Evolutionary conservation across 1,140 invertebrate genomes (phyloP).

Genomic region (Leptinotarsa lineolata): DNA sequence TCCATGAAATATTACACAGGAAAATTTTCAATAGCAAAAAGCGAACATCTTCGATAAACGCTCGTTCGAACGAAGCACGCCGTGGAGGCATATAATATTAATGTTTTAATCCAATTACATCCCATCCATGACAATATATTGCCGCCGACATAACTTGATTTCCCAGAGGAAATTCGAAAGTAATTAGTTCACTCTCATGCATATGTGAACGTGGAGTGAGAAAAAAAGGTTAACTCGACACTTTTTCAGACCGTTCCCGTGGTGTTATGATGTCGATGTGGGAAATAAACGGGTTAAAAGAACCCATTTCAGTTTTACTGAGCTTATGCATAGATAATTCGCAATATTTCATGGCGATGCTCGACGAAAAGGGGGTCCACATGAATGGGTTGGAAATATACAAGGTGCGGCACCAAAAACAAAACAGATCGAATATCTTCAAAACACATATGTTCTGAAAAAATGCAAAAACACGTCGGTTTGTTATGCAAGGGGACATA

Average conservation of each 20-base stretch:
- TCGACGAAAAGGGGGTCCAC: background rate
- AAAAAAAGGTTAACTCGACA: background rate
- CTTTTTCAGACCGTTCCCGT: background rate
- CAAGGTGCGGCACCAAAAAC: too few relatives aligned
- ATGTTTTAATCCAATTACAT: constrained; percentile 1
- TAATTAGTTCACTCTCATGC: constrained; percentile 3
- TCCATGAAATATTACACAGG: too few relatives aligned
- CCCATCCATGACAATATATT: constrained; percentile 5
- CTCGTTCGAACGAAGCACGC: background rate
- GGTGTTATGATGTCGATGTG: constrained; percentile 4
- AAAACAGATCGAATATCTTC: too few relatives aligned
- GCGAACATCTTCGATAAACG: background rate
- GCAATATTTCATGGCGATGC: background rate
- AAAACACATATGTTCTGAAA: too few relatives aligned
- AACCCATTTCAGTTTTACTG: constrained; percentile 1
- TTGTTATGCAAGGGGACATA: too few relatives aligned
- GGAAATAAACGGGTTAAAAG: background rate
- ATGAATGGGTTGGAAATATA: too few relatives aligned
- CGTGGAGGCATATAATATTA: background rate
- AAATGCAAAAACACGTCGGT: too few relatives aligned
- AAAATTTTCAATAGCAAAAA: too few relatives aligned
- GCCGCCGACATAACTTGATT: constrained; percentile 7
- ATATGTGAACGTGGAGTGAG: background rate
- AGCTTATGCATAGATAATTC: constrained; percentile 1
- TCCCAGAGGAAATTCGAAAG: constrained; percentile 4